These are phyloP conservation scores for Gymnothorax javanicus DNA, from an alignment of 2,797 vertebrate species.

Conservation along the genomic window DNA sequence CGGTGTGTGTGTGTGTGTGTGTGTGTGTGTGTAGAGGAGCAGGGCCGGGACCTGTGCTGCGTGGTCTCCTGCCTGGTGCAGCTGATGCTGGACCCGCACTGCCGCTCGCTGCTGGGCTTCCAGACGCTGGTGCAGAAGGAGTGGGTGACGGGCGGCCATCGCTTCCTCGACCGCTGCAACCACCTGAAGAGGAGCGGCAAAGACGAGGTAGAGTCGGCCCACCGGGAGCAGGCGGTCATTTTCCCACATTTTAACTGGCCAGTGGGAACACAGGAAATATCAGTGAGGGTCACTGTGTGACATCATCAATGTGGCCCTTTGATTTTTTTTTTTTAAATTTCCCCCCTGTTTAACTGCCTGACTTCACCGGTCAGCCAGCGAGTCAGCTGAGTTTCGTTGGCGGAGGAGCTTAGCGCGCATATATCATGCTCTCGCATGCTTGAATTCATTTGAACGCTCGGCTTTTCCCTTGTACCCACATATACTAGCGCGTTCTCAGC, in stretches of 20 bases:
- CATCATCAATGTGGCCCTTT: too few relatives aligned
- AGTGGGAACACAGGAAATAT: background rate
- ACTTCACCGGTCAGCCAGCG: too few relatives aligned
- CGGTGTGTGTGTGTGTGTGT: too few relatives aligned
- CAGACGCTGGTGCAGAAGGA: constrained; percentile 97
- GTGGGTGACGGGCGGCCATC: constrained; percentile 96
- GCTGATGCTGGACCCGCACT: constrained; percentile 94
- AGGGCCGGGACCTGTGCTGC: constrained; percentile 92
- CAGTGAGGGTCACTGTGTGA: too few relatives aligned
- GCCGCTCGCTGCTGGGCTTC: constrained; percentile 87
- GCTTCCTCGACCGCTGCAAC: constrained; percentile 93
- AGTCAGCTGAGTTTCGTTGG: background rate
- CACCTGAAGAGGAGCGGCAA: constrained; percentile 92
- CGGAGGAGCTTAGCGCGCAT: background rate
- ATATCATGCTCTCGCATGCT: too few relatives aligned
- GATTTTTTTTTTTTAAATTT: too few relatives aligned
- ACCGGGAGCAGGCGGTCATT: background rate
- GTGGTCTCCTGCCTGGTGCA: constrained; percentile 87
- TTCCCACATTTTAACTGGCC: background rate
- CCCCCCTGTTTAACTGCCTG: too few relatives aligned
- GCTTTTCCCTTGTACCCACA: too few relatives aligned
- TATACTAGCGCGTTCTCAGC: background rate
- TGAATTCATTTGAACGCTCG: too few relatives aligned
- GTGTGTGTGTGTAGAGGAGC: constrained; percentile 79
- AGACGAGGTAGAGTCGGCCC: constrained; percentile 77